These are phyloP conservation scores for Ichneumon xanthorius DNA, from an alignment of 2,888 invertebrate species.

Conservation along the genomic window DNA sequence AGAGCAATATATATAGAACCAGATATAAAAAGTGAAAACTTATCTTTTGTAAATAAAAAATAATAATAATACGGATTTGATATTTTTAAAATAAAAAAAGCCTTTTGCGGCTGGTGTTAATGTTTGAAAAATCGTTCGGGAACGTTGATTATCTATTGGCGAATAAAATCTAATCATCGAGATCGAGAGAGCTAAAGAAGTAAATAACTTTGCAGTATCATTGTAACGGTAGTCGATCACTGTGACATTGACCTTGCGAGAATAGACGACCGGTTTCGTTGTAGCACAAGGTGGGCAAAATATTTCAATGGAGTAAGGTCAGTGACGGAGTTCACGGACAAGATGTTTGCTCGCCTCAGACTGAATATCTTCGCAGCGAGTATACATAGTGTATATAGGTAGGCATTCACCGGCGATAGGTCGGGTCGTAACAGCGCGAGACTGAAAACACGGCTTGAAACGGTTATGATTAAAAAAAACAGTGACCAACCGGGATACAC, in stretches of 20 bases:
- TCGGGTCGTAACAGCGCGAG: constrained; percentile 19
- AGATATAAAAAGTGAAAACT: no score
- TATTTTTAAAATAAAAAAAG: no score
- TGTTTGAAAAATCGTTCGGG: no score
- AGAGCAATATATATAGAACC: no score
- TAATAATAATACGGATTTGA: no score
- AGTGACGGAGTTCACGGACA: constrained; percentile 39
- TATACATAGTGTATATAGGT: not conserved
- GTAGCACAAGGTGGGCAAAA: not conserved
- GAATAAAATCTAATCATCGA: not conserved
- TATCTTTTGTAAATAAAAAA: no score
- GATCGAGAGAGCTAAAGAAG: not conserved
- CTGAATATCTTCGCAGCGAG: not conserved
- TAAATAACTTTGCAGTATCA: not conserved
- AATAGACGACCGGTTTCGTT: not conserved
- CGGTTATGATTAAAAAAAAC: constrained; percentile 34
- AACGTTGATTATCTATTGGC: not conserved
- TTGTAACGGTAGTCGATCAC: not conserved
- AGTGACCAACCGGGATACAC: constrained; percentile 47
- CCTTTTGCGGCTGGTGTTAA: no score
- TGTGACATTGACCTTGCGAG: not conserved
- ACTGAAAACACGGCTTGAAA: constrained; percentile 3
- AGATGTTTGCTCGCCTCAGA: not conserved
- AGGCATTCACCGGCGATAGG: not conserved
- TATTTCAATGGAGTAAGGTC: constrained; percentile 29